Conservation (phyloP, 2,113 vertebrate species). For the Pterophyllum scalare region DNA sequence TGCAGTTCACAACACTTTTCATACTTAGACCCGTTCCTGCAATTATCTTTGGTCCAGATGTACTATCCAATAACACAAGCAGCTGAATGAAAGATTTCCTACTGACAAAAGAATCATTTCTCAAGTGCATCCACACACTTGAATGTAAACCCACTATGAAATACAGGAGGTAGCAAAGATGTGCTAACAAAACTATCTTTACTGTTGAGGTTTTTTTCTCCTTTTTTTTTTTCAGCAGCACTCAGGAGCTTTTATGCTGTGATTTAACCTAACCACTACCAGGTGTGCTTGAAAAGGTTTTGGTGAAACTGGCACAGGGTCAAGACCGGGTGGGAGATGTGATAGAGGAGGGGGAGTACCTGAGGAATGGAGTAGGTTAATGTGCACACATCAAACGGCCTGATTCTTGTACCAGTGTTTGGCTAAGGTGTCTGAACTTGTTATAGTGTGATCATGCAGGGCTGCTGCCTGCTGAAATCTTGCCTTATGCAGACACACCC, state of each 20-base stretch:
- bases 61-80: not conserved
- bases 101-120: not conserved
- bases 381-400: slow-evolving; percentile 72
- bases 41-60: not conserved
- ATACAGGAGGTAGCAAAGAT: not conserved
- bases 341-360: slow-evolving; percentile 25
- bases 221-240: slow-evolving; percentile 22
- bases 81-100: not conserved
- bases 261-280: slow-evolving; percentile 81
- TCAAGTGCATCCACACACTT: not conserved
- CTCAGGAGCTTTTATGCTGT: slow-evolving; percentile 59
- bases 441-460: slow-evolving; percentile 70
- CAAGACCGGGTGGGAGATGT: slow-evolving; percentile 46
- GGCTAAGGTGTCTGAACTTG: slow-evolving; percentile 72
- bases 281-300: slow-evolving; percentile 78
- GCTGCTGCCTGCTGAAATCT: slow-evolving; percentile 43
- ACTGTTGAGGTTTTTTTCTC: slow-evolving; percentile 13
- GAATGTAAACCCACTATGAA: not conserved
- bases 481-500: slow-evolving; percentile 18
- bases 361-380: slow-evolving; percentile 56
- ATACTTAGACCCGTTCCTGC: slow-evolving; percentile 1
- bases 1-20: not conserved
- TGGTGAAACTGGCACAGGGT: slow-evolving; percentile 73
- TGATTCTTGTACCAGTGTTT: slow-evolving; percentile 61
- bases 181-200: slow-evolving; percentile 41